These are phyloP conservation scores for Leptinotarsa haldemani DNA, from an alignment of 2,888 invertebrate genomes.

Conservation along the genomic window DNA sequence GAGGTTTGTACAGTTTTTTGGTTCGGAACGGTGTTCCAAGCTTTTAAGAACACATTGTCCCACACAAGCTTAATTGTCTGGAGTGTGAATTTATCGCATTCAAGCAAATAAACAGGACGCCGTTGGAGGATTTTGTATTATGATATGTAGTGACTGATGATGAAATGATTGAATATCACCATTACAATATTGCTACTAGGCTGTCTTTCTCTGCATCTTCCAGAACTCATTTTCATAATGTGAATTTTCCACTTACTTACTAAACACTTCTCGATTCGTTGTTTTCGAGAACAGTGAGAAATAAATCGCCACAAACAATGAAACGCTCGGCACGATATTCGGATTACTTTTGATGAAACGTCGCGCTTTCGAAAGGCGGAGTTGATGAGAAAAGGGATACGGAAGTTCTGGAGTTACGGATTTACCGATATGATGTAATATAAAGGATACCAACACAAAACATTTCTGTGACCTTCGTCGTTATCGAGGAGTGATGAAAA, in stretches of 20 bases:
- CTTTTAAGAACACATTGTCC: too few species aligned
- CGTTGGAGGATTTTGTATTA: too few species aligned
- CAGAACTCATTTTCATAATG: not conserved
- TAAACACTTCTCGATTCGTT: not conserved
- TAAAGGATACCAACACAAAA: slow-evolving; percentile 47
- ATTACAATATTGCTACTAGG: too few species aligned
- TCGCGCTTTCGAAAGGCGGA: slow-evolving; percentile 32
- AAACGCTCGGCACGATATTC: slow-evolving; percentile 11
- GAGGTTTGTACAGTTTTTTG: too few species aligned
- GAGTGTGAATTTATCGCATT: too few species aligned
- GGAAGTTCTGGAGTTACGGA: slow-evolving; percentile 29
- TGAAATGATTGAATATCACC: too few species aligned
- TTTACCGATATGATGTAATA: slow-evolving; percentile 42
- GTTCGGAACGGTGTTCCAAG: too few species aligned
- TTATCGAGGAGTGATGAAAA: slow-evolving; percentile 21
- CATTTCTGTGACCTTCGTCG: slow-evolving; percentile 48
- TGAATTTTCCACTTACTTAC: not conserved
- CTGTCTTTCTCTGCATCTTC: too few species aligned
- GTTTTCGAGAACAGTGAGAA: slow-evolving; percentile 14
- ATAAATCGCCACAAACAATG: slow-evolving; percentile 16
- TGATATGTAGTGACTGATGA: too few species aligned
- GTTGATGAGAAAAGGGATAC: slow-evolving; percentile 47
- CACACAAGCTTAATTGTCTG: too few species aligned
- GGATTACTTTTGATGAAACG: slow-evolving; percentile 26
- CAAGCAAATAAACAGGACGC: too few species aligned